A percentile compares a stretch with the other conserved stretches of the same genome.
Conservation (phyloP, 2,797 vertebrate species). For the Paedocypris micromegethes region DNA sequence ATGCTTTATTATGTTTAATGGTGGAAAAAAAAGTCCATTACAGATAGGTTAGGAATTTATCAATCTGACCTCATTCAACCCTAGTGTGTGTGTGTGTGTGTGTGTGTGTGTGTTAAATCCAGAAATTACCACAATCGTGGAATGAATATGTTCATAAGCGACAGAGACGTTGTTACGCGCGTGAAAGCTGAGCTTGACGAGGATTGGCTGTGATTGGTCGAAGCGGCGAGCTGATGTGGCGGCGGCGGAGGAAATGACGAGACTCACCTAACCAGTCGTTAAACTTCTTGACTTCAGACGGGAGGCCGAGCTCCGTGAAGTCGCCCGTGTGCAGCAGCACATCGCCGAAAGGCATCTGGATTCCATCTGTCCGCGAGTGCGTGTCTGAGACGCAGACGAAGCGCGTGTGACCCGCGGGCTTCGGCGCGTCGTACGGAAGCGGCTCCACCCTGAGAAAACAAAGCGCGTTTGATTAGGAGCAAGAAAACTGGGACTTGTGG, state of each 20-base stretch:
- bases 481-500: background rate
- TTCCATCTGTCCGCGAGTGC: constrained; percentile 87
- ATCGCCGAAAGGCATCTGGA: constrained; percentile 90
- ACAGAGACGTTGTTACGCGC: no score
- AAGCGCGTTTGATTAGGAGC: background rate
- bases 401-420: constrained; percentile 82
- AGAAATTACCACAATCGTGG: no score
- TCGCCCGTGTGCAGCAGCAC: constrained; percentile 87
- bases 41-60: no score
- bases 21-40: no score
- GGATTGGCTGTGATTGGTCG: no score
- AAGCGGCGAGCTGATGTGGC: background rate
- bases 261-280: constrained; percentile 90
- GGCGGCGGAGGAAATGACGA: constrained; percentile 9
- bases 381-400: constrained; percentile 88
- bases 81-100: no score
- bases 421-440: constrained; percentile 83
- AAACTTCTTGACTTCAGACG: constrained; percentile 91
- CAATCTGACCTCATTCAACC: no score
- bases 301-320: constrained; percentile 87
- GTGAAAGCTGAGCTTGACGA: no score
- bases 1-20: no score
- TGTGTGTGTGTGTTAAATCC: no score
- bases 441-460: constrained; percentile 56
- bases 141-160: no score